A percentile compares a stretch with the other conserved stretches of the same genome.
These are phyloP conservation scores for Triplophysa tibetana DNA, from an alignment of 2,113 vertebrate genomes.

Conservation along the genomic window DNA sequence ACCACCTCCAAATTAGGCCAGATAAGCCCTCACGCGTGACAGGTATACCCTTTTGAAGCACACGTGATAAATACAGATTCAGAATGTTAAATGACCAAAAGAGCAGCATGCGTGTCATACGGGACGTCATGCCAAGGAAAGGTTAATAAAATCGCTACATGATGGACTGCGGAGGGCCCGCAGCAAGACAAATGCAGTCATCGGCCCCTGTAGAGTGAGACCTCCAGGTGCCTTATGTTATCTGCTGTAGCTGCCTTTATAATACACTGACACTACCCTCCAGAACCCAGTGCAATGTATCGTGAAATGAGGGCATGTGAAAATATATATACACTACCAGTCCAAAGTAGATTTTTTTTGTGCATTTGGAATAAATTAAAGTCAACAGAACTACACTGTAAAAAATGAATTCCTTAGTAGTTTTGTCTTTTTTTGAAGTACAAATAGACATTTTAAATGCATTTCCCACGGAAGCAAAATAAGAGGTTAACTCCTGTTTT, in stretches of 20 bases:
- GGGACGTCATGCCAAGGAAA: conserved; percentile 46
- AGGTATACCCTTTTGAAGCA: conserved; percentile 6
- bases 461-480: too few relatives aligned
- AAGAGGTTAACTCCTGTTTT: too few relatives aligned
- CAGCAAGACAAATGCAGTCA: conserved; percentile 42
- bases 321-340: background rate
- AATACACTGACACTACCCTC: background rate
- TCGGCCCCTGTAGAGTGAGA: conserved; percentile 15
- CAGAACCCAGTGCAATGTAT: background rate
- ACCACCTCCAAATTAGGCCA: conserved; percentile 57
- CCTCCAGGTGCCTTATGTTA: conserved; percentile 30
- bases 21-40: background rate
- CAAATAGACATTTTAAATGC: too few relatives aligned
- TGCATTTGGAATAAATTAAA: too few relatives aligned
- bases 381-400: too few relatives aligned
- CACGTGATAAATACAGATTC: conserved; percentile 16
- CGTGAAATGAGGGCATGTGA: conserved; percentile 20
- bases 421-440: too few relatives aligned
- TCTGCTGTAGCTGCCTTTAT: background rate
- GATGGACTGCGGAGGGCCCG: conserved; percentile 42
- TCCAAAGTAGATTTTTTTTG: too few relatives aligned
- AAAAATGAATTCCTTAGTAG: too few relatives aligned
- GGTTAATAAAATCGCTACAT: conserved; percentile 52
- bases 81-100: conserved; percentile 8
- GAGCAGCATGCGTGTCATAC: background rate